A percentile compares a stretch with the other conserved stretches of the same genome.
These are phyloP conservation scores for Sebastes iracundus DNA, from an alignment of 2,797 vertebrate species.

Conservation along the genomic window DNA sequence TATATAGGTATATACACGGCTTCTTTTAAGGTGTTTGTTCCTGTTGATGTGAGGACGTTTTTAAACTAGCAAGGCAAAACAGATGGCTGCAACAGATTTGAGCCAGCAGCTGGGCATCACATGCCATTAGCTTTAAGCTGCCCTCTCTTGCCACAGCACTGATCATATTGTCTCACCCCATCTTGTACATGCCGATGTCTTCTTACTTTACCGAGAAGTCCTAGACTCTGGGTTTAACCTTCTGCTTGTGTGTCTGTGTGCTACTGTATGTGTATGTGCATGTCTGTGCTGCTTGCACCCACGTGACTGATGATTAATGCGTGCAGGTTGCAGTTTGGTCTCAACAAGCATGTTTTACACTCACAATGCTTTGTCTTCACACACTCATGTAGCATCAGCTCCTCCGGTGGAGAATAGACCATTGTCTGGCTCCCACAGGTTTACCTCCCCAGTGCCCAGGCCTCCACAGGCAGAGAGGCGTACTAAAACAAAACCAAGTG, in stretches of 20 bases:
- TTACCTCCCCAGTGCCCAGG: not conserved
- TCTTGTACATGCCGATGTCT: constrained; percentile 59
- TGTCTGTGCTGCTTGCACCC: not conserved
- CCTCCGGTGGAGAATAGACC: constrained; percentile 1
- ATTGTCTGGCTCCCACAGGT: constrained; percentile 4
- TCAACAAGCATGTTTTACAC: constrained; percentile 11
- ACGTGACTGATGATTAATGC: constrained; percentile 30
- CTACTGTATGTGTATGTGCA: not conserved
- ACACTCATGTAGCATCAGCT: not conserved
- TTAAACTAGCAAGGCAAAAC: constrained; percentile 47
- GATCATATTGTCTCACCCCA: constrained; percentile 46
- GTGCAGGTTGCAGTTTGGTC: constrained; percentile 5
- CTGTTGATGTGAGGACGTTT: constrained; percentile 33
- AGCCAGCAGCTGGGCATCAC: constrained; percentile 70
- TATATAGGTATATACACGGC: not conserved
- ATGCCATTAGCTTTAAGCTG: constrained; percentile 70
- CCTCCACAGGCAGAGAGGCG: not conserved
- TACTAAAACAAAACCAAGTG: constrained; percentile 7
- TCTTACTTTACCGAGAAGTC: constrained; percentile 10
- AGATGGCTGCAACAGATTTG: constrained; percentile 71
- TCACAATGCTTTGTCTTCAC: constrained; percentile 17
- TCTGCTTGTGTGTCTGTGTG: not conserved
- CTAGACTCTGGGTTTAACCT: not conserved
- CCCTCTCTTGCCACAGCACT: constrained; percentile 42
- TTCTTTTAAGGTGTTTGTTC: constrained; percentile 42